Base-by-base conservation (phyloP, 2,797 vertebrate species). In the Eulemur albifrons region DNA sequence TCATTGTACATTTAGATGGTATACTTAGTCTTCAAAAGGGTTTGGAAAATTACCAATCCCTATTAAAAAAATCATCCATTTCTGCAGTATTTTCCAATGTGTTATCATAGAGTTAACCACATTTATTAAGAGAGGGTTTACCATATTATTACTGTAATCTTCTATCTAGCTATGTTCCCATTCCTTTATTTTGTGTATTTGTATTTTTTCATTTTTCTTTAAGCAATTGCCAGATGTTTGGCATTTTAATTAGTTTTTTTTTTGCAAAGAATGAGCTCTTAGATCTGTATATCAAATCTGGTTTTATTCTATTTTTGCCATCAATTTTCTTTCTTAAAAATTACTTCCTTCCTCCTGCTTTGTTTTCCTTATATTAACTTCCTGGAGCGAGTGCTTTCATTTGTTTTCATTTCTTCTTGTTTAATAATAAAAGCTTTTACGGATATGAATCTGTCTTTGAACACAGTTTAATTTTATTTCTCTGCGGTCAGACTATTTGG, bases 401-500 rank as follows among this genome's bases (percentile, higher is more conserved):
- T 97, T 97, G 73, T 92, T 95, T 88, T 88, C 81, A 72, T 93
- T 94, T 95, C 87, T 93, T 59, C 80, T 83, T 85, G 70, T 93
- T 94, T 95, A 81, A 93, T 95, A 95, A 96, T 94, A 90, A 95
- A 86, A 87, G 86, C 84, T 96, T 94, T 96, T 67, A 89, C 10
- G 83, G 89, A 77, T 75, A 84, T 87, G 93, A 96, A 88, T 94
- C 59, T 90, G 87, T 83, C 90, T 97, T 96, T 96, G 96, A 96
- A 94, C 94, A 80, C 65, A 95, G 93, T 75, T 96, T 97, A 75
- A 90, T 96, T 96, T 96, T 96, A 95, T 96, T 96, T 97, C 63
- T 14, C 82, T 90, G 85, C 38, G 94, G 95, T 89, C 65, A 94
- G 45, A 72, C 72, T 32, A 69, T 77, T 96, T 92, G 95, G 65